A percentile compares a stretch with the other conserved stretches of the same genome.
These are phyloP conservation scores for Sisyra terminalis DNA, from an alignment of 2,888 invertebrate species.

Conservation along the genomic window DNA sequence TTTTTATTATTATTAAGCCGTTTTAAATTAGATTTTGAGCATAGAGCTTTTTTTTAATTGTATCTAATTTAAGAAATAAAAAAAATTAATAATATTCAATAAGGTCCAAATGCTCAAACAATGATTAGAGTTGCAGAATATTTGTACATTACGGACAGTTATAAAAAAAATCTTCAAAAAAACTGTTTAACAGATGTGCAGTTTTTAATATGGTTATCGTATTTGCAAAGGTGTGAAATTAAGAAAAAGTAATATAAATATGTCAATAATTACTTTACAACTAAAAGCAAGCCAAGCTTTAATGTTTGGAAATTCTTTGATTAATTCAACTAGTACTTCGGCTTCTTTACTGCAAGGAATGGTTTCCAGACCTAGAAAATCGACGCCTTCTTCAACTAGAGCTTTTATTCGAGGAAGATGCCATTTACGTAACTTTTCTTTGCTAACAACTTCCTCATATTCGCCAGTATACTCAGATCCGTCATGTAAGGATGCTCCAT, in stretches of 20 bases:
- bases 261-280: slow-evolving; percentile 45
- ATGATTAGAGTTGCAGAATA: too few species aligned
- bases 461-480: slow-evolving; percentile 87
- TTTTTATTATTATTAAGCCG: too few species aligned
- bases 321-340: slow-evolving; percentile 58
- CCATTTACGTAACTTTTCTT: slow-evolving; percentile 56
- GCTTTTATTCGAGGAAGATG: slow-evolving; percentile 69
- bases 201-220: too few species aligned
- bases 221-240: slow-evolving; percentile 4
- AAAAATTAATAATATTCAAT: too few species aligned
- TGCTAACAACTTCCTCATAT: slow-evolving; percentile 49
- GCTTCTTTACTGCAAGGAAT: slow-evolving; percentile 77
- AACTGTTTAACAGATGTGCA: too few species aligned
- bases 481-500: slow-evolving; percentile 78
- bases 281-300: slow-evolving; percentile 84
- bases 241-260: neutral
- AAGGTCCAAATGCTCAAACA: too few species aligned
- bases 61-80: too few species aligned
- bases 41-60: too few species aligned
- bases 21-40: too few species aligned
- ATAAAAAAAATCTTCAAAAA: too few species aligned
- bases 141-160: too few species aligned
- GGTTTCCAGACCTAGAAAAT: slow-evolving; percentile 80
- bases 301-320: slow-evolving; percentile 58
- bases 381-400: slow-evolving; percentile 63